Evolutionary conservation across 2,113 vertebrate species (phyloP).

Genomic region (Charina bottae): DNA sequence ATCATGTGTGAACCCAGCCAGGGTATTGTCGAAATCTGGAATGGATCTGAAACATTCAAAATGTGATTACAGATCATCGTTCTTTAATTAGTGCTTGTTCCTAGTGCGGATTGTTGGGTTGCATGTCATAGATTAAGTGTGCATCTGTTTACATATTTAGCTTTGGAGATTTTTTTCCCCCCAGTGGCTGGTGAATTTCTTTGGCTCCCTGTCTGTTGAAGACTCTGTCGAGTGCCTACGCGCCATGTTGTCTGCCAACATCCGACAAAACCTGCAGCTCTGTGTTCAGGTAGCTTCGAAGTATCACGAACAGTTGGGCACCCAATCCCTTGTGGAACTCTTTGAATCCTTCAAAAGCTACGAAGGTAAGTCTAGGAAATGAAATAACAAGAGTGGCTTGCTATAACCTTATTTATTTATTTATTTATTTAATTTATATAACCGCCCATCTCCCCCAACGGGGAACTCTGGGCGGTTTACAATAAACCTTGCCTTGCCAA

Average conservation of each 20-base stretch:
- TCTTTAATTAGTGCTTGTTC: not conserved
- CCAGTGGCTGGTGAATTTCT: conserved; percentile 92
- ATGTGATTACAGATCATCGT: not conserved
- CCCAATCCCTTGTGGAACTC: conserved; percentile 87
- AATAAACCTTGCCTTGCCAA: not conserved
- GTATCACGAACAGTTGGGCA: conserved; percentile 92
- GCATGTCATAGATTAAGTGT: too few species aligned
- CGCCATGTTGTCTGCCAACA: conserved; percentile 89
- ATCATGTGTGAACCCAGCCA: too few species aligned
- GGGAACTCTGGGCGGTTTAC: too few species aligned
- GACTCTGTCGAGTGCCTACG: conserved; percentile 90
- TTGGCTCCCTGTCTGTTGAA: conserved; percentile 89
- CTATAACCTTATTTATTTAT: too few species aligned
- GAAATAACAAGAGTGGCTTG: too few species aligned
- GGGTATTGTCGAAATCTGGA: not conserved
- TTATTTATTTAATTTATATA: too few species aligned
- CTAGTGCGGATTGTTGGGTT: not conserved
- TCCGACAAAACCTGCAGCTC: conserved; percentile 90
- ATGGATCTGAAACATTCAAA: not conserved
- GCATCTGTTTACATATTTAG: not conserved
- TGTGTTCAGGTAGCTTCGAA: conserved; percentile 92
- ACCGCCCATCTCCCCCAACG: too few species aligned
- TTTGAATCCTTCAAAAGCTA: conserved; percentile 96
- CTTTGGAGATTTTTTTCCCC: not conserved
- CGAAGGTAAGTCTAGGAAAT: conserved; percentile 79